Conservation (phyloP, 2,888 invertebrate genomes). For the Hemistola chrysoprasaria region DNA sequence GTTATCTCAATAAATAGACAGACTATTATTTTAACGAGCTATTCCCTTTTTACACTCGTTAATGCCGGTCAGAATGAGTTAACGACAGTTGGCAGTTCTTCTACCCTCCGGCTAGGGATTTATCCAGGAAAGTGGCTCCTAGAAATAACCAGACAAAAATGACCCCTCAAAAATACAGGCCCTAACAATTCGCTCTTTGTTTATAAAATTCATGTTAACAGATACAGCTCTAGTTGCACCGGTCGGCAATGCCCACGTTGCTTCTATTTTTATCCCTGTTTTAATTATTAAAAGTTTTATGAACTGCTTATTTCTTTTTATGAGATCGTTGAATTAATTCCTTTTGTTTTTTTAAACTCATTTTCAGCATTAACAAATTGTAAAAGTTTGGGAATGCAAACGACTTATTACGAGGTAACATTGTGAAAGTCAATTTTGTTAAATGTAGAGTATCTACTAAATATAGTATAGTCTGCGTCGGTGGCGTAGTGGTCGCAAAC, state of each 20-base stretch:
- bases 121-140: conserved; percentile 52
- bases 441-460: too few relatives aligned
- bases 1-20: conserved; percentile 41
- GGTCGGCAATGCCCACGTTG: conserved; percentile 48
- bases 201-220: neutral
- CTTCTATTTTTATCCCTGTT: conserved; percentile 75
- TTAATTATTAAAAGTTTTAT: conserved; percentile 81
- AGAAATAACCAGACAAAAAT: conserved; percentile 40
- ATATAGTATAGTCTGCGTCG: too few relatives aligned
- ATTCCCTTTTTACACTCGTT: conserved; percentile 70
- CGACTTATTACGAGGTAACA: conserved; percentile 6
- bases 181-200: conserved; percentile 3
- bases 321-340: conserved; percentile 78
- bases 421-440: too few relatives aligned
- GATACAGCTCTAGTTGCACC: conserved; percentile 38
- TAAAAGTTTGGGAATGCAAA: conserved; percentile 36
- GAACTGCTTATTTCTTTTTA: conserved; percentile 81
- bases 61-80: conserved; percentile 68
- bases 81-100: conserved; percentile 76
- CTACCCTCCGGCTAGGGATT: conserved; percentile 59
- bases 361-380: conserved; percentile 46
- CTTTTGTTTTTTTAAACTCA: conserved; percentile 72
- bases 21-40: conserved; percentile 62
- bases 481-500: too few relatives aligned
- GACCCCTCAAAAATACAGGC: conserved; percentile 37